A percentile compares a stretch with the other conserved stretches of the same genome.
These are phyloP conservation scores for Ganaspis sp. DNA, from an alignment of 1,140 invertebrate genomes.

Conservation along the genomic window DNA sequence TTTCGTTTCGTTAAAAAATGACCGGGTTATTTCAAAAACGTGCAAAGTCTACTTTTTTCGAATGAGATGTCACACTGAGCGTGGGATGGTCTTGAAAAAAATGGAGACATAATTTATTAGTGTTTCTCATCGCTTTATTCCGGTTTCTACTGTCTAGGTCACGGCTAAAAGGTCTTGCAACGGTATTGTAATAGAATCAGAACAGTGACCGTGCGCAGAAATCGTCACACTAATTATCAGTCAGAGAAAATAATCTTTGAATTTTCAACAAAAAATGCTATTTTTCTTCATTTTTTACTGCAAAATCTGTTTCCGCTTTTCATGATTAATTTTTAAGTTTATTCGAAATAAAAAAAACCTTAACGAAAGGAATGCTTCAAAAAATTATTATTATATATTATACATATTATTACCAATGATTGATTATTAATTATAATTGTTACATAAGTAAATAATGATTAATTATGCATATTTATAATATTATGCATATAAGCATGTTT, in stretches of 20 bases:
- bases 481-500: background rate
- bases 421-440: no score
- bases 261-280: no score
- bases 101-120: background rate
- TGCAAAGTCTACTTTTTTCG: background rate
- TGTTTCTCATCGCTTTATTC: conserved; percentile 17
- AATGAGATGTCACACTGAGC: background rate
- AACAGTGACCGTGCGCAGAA: conserved; percentile 12
- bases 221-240: background rate
- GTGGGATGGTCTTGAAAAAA: conserved; percentile 5
- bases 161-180: conserved; percentile 19
- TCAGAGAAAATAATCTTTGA: background rate
- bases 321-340: no score
- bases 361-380: no score
- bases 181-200: conserved; percentile 15
- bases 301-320: no score
- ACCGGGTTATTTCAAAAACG: background rate
- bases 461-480: no score
- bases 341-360: no score
- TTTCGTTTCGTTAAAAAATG: background rate
- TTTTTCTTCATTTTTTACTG: no score
- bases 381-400: no score
- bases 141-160: conserved; percentile 19
- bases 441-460: no score
- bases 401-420: no score